Evolutionary conservation across 1,140 invertebrate species (phyloP).

Genomic region (Brachionus rotundiformis): DNA sequence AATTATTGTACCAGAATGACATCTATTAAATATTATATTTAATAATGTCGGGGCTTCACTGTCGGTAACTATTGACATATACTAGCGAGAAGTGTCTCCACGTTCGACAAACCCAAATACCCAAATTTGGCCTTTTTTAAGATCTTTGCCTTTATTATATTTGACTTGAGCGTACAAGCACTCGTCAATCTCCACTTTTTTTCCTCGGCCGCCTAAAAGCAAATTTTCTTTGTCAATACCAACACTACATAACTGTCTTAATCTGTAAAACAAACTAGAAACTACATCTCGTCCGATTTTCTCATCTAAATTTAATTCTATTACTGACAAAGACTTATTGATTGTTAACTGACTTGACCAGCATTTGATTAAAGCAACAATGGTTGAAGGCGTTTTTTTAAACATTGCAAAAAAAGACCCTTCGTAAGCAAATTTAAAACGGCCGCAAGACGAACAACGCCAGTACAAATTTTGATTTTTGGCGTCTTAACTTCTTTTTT

Average conservation of each 20-base stretch:
- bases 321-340: not conserved
- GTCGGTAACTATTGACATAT: no score
- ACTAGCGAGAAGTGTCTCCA: no score
- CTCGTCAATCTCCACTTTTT: no score
- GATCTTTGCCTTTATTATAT: no score
- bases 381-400: not conserved
- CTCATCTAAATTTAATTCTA: not conserved
- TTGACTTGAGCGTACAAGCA: no score
- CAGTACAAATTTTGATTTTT: conserved; percentile 4
- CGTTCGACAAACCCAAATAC: no score
- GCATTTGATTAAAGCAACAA: conserved; percentile 12
- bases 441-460: conserved; percentile 1
- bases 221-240: not conserved
- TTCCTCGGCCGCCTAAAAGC: no score
- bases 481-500: conserved; percentile 1
- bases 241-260: not conserved
- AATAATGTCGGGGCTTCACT: no score
- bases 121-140: no score
- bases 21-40: no score
- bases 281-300: not conserved
- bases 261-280: not conserved
- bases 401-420: conserved; percentile 1
- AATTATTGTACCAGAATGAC: no score
- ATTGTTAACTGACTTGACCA: not conserved
- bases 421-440: not conserved